Percentiles rank a stretch among this genome's conserved stretches.
These are phyloP conservation scores for Agrotis segetum DNA, from an alignment of 2,888 invertebrate genomes.

Conservation along the genomic window DNA sequence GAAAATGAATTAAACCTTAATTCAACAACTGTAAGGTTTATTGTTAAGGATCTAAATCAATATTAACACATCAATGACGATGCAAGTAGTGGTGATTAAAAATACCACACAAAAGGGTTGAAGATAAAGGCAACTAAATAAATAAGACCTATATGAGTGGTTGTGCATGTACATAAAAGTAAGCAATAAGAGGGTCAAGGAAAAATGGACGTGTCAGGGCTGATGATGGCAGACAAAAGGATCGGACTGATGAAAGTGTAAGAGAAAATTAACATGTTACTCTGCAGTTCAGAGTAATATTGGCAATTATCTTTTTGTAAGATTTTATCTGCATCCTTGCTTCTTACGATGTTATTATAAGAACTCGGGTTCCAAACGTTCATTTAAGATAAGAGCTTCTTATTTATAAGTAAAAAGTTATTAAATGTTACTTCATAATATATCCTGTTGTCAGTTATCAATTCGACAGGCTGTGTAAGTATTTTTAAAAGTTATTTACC, in stretches of 20 bases:
- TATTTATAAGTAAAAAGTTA: neutral
- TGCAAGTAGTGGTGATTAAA: constrained; percentile 75
- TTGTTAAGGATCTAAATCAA: constrained; percentile 37
- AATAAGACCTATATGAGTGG: constrained; percentile 58
- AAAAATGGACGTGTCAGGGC: constrained; percentile 33
- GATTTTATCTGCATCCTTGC: constrained; percentile 20
- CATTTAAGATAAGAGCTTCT: neutral
- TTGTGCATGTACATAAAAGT: neutral
- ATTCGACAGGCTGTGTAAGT: too few relatives aligned
- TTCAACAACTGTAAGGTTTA: constrained; percentile 3
- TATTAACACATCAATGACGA: constrained; percentile 69
- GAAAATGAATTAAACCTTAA: constrained; percentile 32
- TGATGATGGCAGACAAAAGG: constrained; percentile 63
- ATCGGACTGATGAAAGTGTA: constrained; percentile 64
- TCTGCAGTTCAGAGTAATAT: constrained; percentile 46
- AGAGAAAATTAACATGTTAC: constrained; percentile 63
- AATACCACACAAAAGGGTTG: constrained; percentile 71
- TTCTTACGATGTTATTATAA: constrained; percentile 6
- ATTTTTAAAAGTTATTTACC: too few relatives aligned
- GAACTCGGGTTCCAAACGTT: neutral
- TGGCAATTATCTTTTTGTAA: constrained; percentile 42
- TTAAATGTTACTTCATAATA: too few relatives aligned
- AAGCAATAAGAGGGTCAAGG: constrained; percentile 5
- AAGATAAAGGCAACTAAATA: constrained; percentile 51
- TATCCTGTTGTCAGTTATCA: too few relatives aligned